phyloP scores from a whole-genome alignment of 1,140 invertebrate species.

The Drosophila simulans region DNA sequence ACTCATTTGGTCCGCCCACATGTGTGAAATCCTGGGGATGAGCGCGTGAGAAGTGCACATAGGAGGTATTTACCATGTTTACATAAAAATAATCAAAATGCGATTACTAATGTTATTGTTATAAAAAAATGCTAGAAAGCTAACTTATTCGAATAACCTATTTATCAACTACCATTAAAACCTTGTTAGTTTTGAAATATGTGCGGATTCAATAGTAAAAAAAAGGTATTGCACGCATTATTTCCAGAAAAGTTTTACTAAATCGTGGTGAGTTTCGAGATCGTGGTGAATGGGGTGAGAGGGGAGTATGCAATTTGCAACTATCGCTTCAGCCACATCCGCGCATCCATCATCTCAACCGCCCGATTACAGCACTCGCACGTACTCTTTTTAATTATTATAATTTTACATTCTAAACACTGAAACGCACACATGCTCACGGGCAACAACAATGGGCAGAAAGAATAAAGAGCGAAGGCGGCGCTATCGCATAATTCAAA shows the following conservation, averaged over 20 bases:
- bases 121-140: no score
- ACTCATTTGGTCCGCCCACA: conserved; percentile 36
- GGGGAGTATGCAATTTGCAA: neutral
- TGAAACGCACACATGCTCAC: conserved; percentile 11
- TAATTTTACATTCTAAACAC: conserved; percentile 65
- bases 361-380: conserved; percentile 13
- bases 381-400: conserved; percentile 71
- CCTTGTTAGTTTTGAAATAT: neutral
- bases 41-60: neutral
- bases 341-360: conserved; percentile 3
- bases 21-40: conserved; percentile 47
- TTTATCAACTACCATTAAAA: neutral
- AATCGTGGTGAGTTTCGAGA: neutral
- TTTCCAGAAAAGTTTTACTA: neutral
- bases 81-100: neutral
- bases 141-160: no score
- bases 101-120: no score
- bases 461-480: conserved; percentile 52
- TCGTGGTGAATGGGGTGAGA: neutral
- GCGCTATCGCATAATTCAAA: conserved; percentile 70
- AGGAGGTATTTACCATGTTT: neutral
- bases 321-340: conserved; percentile 6
- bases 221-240: no score
- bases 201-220: no score
- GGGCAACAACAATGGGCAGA: conserved; percentile 59